Evolutionary conservation across 2,797 vertebrate species (phyloP), one percentile per base, ranked within the genome.

Genomic region (Tachyglossus aculeatus): DNA sequence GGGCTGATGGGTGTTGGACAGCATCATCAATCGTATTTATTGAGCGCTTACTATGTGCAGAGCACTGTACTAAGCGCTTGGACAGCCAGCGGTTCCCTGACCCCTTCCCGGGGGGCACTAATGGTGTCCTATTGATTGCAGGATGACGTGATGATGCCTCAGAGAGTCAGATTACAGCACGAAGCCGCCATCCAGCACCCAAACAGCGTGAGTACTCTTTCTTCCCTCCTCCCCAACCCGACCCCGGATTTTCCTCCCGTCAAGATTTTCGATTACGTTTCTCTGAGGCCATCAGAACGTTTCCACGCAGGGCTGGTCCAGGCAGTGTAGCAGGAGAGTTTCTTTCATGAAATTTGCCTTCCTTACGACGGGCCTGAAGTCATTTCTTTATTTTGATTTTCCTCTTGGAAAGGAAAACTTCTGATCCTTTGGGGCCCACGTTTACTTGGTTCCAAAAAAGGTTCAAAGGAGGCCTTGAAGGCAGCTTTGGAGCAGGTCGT

Each of bases 71-170:
- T n/a, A n/a, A n/a, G n/a, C n/a, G n/a, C n/a, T n/a, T n/a, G n/a
- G n/a, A n/a, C n/a, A n/a, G n/a, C n/a, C n/a, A n/a, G n/a, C n/a
- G n/a, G n/a, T n/a, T n/a, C n/a, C 80, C 47, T 60, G 69, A 64
- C 64, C 53, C 70, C 55, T n/a, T 78, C 79, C 74, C 61, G 31
- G 78, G 22, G 22, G 56, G 67, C 50, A 67, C 18, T 80, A 77
- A n/a, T n/a, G n/a, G 34, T 71, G 73, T 88, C 62, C 43, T 67
- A 8, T 88, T 87, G 86, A 27, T 88, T 85, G 9, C 85, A 98
- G 98, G 98, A 99, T 77, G 97, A 99, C 38, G 86, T 96, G 65
- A 98, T 99, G 98, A 93, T 95, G 91, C 95, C 96, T 3, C 93
- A 95, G 88, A 93, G 97, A 83, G 93, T 99, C 61, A 86, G 95